These are phyloP conservation scores for Pollimyrus isidori DNA, from an alignment of 2,113 vertebrate species.

Conservation along the genomic window DNA sequence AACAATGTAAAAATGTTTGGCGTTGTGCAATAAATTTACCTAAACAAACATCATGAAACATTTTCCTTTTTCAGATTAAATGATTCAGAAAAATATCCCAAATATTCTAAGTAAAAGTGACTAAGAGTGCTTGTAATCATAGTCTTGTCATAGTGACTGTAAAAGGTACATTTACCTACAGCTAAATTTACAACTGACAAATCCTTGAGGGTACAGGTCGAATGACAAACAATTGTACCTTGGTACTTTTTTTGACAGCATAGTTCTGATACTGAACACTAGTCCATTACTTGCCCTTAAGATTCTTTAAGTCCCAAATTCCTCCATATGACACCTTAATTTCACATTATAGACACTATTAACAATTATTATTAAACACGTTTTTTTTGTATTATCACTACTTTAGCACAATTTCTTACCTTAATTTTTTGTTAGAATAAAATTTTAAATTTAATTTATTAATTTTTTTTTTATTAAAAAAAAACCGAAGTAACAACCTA, in stretches of 20 bases:
- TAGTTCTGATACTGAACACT: not conserved
- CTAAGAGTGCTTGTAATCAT: not conserved
- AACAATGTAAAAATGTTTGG: not conserved
- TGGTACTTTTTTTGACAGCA: not conserved
- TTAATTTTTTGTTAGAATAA: not conserved
- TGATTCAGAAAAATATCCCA: not conserved
- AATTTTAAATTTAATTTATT: too few relatives aligned
- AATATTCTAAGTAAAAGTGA: not conserved
- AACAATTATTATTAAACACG: not conserved
- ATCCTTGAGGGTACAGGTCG: not conserved
- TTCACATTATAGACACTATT: not conserved
- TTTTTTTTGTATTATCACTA: not conserved
- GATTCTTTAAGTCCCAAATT: not conserved
- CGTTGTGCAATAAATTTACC: not conserved
- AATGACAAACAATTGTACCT: not conserved
- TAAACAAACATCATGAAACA: not conserved
- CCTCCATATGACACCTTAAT: not conserved
- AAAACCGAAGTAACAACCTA: not conserved
- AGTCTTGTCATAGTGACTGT: not conserved
- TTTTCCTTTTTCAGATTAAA: not conserved
- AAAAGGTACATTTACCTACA: not conserved
- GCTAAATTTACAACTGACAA: not conserved
- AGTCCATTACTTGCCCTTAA: not conserved
- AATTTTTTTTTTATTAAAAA: too few relatives aligned
- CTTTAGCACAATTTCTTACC: not conserved